A percentile compares a stretch with the other conserved stretches of the same genome.
Conservation (phyloP, 2,888 invertebrate species). For the Globia sparganii region DNA sequence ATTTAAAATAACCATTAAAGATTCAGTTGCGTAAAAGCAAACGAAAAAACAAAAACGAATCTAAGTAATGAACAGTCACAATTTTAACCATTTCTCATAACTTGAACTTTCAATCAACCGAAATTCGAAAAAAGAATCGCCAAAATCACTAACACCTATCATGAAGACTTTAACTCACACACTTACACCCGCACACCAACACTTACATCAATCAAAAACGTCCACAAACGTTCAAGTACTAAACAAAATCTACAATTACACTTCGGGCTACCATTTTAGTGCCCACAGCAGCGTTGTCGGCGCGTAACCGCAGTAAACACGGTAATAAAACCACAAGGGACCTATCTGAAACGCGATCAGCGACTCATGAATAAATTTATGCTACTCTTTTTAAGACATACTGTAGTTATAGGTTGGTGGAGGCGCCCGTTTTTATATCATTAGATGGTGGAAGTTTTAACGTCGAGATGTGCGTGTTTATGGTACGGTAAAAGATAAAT, state of each 20-base stretch:
- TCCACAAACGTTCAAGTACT: constrained; percentile 24
- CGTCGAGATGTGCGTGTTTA: constrained; percentile 38
- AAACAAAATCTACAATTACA: constrained; percentile 47
- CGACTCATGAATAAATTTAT: constrained; percentile 79
- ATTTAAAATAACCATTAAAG: neutral
- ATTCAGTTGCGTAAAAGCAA: neutral
- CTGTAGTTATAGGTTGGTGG: constrained; percentile 28
- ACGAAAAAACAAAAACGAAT: neutral
- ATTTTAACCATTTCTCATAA: neutral
- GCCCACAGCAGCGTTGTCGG: constrained; percentile 49
- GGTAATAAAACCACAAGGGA: constrained; percentile 74
- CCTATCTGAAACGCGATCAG: constrained; percentile 74
- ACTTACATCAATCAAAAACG: constrained; percentile 16
- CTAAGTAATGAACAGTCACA: neutral
- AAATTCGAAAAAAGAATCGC: neutral
- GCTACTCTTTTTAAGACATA: constrained; percentile 55
- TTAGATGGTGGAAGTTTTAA: constrained; percentile 13
- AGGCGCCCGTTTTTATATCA: constrained; percentile 38
- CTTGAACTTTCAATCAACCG: neutral
- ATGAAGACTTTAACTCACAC: neutral
- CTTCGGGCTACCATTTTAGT: constrained; percentile 47
- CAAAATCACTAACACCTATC: neutral
- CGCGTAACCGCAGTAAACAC: constrained; percentile 67
- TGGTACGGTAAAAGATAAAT: constrained; percentile 8
- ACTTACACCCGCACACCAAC: neutral